Base-by-base conservation (phyloP, 2,888 invertebrate genomes). In the Torymus tubicola region DNA sequence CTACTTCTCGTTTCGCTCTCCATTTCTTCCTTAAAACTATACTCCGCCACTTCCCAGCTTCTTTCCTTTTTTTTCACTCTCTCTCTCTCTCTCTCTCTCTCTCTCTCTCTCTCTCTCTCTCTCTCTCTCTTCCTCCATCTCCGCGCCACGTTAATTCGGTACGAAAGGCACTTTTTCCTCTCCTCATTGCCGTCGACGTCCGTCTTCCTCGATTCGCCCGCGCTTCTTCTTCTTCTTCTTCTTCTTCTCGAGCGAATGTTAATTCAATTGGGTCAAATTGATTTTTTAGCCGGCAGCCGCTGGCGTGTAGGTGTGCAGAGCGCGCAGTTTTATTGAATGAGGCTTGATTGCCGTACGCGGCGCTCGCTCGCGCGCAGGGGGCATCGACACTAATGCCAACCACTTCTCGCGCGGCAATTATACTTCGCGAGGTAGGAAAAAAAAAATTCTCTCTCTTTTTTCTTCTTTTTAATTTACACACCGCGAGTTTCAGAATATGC, bases 61-160 rank as follows among this genome's bases (percentile, higher is more conserved):
- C 79, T 73, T 80, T 72, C 57, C 70, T 77, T 67, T 42, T 42
- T 42, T 42, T 42, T 42, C n/a, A n/a, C n/a, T n/a, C n/a, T n/a
- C n/a, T n/a, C n/a, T n/a, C n/a, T n/a, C n/a, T n/a, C n/a, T 72
- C 60, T n/a, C 16, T 72, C 52, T 52, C 52, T 68, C 81, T n/a
- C 80, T 71, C 64, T 75, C 60, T 50, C 50, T 18, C 60, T 74
- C 14, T 52, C 52, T 68, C 81, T n/a, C 80, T 71, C 64, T 75
- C 60, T 50, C 50, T 18, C 60, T 75, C 13, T 63, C 76, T 81
- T 80, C 67, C 81, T 81, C 75, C 55, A 55, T 53, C 31, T 60
- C 16, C 16, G 60, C 70, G n/a, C 42, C 31, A 24, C 68, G 72
- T 76, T 80, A 80, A 72, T 80, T 72, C 80, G 50, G 53, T 42